A percentile compares a stretch with the other conserved stretches of the same genome.
phyloP scores from a whole-genome alignment of 2,888 invertebrate species.

The Scelioninae gen. 1 region DNA sequence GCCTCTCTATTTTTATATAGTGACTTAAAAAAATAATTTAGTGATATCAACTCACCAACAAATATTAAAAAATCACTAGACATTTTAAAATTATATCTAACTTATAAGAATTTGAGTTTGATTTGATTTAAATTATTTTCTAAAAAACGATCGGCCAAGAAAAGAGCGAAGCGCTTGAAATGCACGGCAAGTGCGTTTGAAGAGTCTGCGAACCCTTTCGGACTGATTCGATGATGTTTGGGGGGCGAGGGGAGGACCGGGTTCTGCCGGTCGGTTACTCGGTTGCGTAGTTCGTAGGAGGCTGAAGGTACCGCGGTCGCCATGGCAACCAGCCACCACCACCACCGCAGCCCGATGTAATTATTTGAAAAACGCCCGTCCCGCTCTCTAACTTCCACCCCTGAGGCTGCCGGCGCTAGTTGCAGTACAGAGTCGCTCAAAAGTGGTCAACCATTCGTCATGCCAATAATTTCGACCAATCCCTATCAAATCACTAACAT shows the following conservation, averaged over 20 bases:
- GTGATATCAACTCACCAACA: too few relatives aligned
- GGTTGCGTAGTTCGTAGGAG: constrained; percentile 77
- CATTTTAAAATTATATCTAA: too few relatives aligned
- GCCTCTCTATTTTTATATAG: too few relatives aligned
- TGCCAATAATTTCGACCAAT: constrained; percentile 36
- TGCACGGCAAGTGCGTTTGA: constrained; percentile 55
- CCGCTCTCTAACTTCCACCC: constrained; percentile 81
- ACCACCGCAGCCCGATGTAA: constrained; percentile 84
- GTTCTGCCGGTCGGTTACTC: constrained; percentile 70
- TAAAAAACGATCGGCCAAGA: constrained; percentile 50
- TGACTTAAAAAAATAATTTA: too few relatives aligned
- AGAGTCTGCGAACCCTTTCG: constrained; percentile 69
- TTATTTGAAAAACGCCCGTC: constrained; percentile 85
- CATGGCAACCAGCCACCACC: constrained; percentile 83
- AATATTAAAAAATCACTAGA: too few relatives aligned
- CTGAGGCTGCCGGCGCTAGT: constrained; percentile 78
- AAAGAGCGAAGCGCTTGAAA: constrained; percentile 52
- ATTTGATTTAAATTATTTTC: too few relatives aligned
- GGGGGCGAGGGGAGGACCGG: constrained; percentile 42
- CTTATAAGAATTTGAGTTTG: too few relatives aligned
- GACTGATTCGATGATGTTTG: constrained; percentile 66
- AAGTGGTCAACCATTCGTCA: constrained; percentile 77
- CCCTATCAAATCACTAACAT: constrained; percentile 16
- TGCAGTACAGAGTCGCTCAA: constrained; percentile 81
- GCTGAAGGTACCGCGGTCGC: constrained; percentile 83